Evolutionary conservation across 92 coral and sea anemone genomes (phyloP), one percentile per base, ranked within the genome.

Genomic region (Siderastrea siderea): DNA sequence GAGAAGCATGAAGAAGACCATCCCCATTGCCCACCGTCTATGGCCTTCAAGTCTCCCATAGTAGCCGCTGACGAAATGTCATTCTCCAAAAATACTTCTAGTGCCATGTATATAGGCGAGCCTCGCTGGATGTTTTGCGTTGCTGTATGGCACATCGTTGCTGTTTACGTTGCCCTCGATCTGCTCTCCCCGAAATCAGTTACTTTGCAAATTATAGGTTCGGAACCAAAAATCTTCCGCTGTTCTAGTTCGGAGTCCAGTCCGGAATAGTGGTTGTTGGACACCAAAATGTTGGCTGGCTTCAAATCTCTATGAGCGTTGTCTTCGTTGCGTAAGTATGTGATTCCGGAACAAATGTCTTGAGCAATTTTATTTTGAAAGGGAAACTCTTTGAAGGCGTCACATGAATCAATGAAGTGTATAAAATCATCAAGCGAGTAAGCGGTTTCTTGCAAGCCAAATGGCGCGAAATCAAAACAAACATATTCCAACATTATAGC

Each of bases 151-250:
- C 91, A 80, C 3, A 91, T 70, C 45, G 88, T 80, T 9, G 86
- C 81, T 6, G 91, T 91, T 84, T 91, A 89, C 15, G 78, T 73
- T 6, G 84, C 87, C 50, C 70, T 79, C 45, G 85, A 80, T 12
- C 91, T 83, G 71, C 91, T 87, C 70, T 91, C 91, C 50, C 94
- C 91, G 67, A 91, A 91, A 81, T 86, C 94, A 43, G 94, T 81
- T 43, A 91, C 74, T 57, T 91, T 91, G 77, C 94, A 91, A 6
- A 65, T 58, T 47, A 91, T 87, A 51, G 88, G 91, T 65, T 26
- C 70, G 1, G 70, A 65, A 65, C 8, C 70, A 44, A 65, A 65
- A 65, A 66, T 2, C 45, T 1, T 66, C 71, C 10, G 46, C 71
- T 66, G 71, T 66, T 66, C 71, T 19, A 17, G 71, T 11, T n/a